phyloP scores from a whole-genome alignment of 2,113 vertebrate species.

The Leptobrachium ailaonicum region DNA sequence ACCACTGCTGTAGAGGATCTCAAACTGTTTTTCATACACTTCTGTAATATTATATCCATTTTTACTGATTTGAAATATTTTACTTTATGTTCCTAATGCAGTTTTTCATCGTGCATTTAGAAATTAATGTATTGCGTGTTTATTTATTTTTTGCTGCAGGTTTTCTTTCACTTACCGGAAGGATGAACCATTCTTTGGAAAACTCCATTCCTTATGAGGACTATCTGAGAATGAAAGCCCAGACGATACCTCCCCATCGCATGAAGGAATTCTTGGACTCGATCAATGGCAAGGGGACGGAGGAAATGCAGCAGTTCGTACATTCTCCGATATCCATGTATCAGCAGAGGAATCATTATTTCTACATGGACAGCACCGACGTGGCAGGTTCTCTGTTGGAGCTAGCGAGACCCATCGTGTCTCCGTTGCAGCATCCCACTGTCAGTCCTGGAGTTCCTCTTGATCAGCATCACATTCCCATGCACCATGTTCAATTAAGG shows the following conservation, averaged over 20 bases:
- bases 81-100: no score
- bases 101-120: no score
- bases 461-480: conserved; percentile 46
- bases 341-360: conserved; percentile 49
- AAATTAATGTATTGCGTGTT: no score
- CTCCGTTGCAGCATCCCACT: conserved; percentile 48
- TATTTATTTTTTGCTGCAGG: not conserved
- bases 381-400: conserved; percentile 54
- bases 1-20: no score
- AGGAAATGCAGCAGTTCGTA: conserved; percentile 52
- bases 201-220: conserved; percentile 54
- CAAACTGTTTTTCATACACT: no score
- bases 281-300: conserved; percentile 37
- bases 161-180: conserved; percentile 41
- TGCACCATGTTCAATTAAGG: conserved; percentile 35
- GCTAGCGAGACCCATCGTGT: conserved; percentile 50
- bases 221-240: conserved; percentile 52
- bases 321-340: conserved; percentile 51
- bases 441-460: conserved; percentile 34
- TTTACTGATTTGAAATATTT: no score
- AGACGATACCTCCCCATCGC: conserved; percentile 50
- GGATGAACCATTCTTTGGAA: conserved; percentile 52
- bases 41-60: no score
- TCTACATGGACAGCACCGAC: conserved; percentile 51
- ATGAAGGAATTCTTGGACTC: conserved; percentile 55